Evolutionary conservation across 2,888 invertebrate genomes (phyloP), one percentile per base, ranked within the genome.

Genomic region (Ormia ochracea): DNA sequence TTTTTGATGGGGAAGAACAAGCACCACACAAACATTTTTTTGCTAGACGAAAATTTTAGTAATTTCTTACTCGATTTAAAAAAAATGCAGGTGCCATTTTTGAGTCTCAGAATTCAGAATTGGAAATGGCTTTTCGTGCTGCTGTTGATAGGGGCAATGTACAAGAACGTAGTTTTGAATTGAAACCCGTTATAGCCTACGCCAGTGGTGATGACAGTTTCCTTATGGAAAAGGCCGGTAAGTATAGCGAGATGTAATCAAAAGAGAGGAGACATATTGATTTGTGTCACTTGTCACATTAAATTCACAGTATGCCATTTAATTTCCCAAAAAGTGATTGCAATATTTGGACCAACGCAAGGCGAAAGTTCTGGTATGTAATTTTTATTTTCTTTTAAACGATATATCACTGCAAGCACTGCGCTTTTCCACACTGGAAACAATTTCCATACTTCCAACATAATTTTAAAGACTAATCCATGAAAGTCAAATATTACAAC

Each of bases 321-420:
- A 80, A 90, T 94, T 83, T 89, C 92, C 2, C 89, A 91, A 59
- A 94, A 94, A 7, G 93, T 95, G 28, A 92, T 93, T 23, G 95
- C 94, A 65, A 92, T 95, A 85, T 94, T 95, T 86, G 95, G 95
- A 0, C 94, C 70, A 91, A 86, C 87, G 85, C 84, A 84, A n/a
- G 87, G 86, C 50, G 82, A 82, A 89, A 84, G 90, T 90, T 87
- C 91, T 89, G 89, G 92, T 91, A 84, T 85, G 52, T 52, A 43
- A 1, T 33, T 17, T 7, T 52, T 26, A 3, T 50, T 52, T n/a
- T n/a, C n/a, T n/a, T n/a, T n/a, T 52, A 1, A 19, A 45, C 19
- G 9, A 17, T 5, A 9, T 33, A 6, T 36, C 0, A 12, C n/a
- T 12, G n/a, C n/a, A 41, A 41, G 9, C 5, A 1, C 14, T 17